Evolutionary conservation across 1,140 invertebrate genomes (phyloP), one percentile per base, ranked within the genome.

Genomic region (Carposina sasakii): DNA sequence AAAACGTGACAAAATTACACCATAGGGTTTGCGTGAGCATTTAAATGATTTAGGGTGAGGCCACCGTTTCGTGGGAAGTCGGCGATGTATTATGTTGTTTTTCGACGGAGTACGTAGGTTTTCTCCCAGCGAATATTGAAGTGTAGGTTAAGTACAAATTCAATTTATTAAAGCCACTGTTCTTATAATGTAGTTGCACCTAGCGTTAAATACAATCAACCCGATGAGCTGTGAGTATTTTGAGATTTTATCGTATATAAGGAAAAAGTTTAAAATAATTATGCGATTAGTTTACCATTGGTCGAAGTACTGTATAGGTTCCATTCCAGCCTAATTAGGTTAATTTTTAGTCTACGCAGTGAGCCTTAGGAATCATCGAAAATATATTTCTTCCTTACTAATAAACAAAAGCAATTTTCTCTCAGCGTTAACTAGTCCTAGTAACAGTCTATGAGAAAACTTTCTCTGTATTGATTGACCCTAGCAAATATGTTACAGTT

Each of bases 241-340:
- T 81, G 81, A 84, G 81, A 84, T 84, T 84, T 84, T 82, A 84
- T 81, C 77, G 77, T 82, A 74, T 75, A 76, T 82, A 84, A 81
- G 76, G n/a, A n/a, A 74, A 65, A 74, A 73, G 72, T 73, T 69
- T 68, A 73, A 70, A 53, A 46, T 59, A 59, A 66, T 62, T 60
- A 63, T 55, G 58, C 62, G 34, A 48, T 79, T 81, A 79, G 67
- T 74, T 81, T 69, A 71, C 69, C 73, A 76, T 77, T 70, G 65
- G 76, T 77, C 72, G 71, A 72, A 72, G 58, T 66, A 76, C 60
- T 65, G 51, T 69, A 68, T 71, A 76, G 61, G 71, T 78, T 78
- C 76, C 66, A 72, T 78, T 79, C 69, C 76, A 79, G 79, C 76
- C 77, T 83, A 81, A 73, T 72, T 78, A 78, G 69, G 59, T 73